phyloP scores from a whole-genome alignment of 2,113 vertebrate genomes.

The Zootoca vivipara region DNA sequence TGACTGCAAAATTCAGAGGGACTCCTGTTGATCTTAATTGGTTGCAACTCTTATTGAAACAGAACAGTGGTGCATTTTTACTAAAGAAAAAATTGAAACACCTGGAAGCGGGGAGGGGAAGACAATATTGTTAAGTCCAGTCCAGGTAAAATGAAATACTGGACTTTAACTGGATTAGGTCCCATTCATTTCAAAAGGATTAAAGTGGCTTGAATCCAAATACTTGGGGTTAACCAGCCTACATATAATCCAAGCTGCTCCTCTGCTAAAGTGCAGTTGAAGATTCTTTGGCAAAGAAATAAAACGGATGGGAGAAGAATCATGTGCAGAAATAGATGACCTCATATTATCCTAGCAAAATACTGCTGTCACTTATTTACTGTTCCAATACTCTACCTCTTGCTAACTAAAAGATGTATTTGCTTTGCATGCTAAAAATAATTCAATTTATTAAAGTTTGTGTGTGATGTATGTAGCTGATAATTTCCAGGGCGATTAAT shows the following conservation, averaged over 20 bases:
- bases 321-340: background rate
- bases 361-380: background rate
- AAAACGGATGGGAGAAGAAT: background rate
- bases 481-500: background rate
- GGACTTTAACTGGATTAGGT: background rate
- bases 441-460: background rate
- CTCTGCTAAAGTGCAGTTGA: background rate
- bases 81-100: background rate
- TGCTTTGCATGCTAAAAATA: background rate
- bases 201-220: background rate
- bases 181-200: background rate
- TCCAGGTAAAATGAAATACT: background rate
- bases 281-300: background rate
- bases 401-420: background rate
- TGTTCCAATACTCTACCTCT: background rate
- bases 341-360: background rate
- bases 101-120: background rate
- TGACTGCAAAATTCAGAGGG: conserved; percentile 38
- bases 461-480: background rate
- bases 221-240: background rate
- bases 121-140: background rate
- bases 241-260: background rate
- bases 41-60: background rate
- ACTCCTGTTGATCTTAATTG: conserved; percentile 30
- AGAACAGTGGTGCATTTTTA: background rate